Evolutionary conservation across 2,797 vertebrate species (phyloP).

Genomic region (Notolepis coatsorum): DNA sequence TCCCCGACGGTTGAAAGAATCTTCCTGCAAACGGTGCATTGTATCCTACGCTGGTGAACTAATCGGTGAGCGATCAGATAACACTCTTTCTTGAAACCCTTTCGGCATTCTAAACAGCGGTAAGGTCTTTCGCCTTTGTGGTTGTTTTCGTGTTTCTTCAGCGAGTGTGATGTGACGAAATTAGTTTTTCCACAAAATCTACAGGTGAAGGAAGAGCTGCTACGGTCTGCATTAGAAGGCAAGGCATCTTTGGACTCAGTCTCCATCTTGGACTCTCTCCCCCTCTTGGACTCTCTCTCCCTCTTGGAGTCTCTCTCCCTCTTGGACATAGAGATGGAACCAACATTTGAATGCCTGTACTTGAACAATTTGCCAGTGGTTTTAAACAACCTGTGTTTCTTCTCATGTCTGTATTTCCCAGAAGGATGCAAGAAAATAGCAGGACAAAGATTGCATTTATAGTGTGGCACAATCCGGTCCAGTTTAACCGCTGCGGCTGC

Average conservation of each 20-base stretch:
- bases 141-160: conserved; percentile 68
- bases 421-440: conserved; percentile 73
- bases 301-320: not conserved
- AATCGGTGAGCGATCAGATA: conserved; percentile 75
- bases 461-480: conserved; percentile 4
- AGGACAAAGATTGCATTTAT: conserved; percentile 78
- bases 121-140: conserved; percentile 80
- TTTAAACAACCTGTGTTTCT: conserved; percentile 75
- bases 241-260: conserved; percentile 10
- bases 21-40: conserved; percentile 81
- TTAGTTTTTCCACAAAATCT: conserved; percentile 74
- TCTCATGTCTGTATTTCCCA: conserved; percentile 79
- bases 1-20: conserved; percentile 76
- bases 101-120: conserved; percentile 79
- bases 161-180: conserved; percentile 44
- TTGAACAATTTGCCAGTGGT: conserved; percentile 63
- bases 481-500: not conserved
- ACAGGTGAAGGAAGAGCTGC: conserved; percentile 54
- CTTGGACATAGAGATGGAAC: not conserved
- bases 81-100: conserved; percentile 67
- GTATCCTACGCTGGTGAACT: conserved; percentile 77
- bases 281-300: not conserved
- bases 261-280: conserved; percentile 8
- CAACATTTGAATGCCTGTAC: conserved; percentile 53
- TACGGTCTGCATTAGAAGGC: conserved; percentile 6